Conservation (phyloP, 2,113 vertebrate species). For the Pterocles gutturalis region DNA sequence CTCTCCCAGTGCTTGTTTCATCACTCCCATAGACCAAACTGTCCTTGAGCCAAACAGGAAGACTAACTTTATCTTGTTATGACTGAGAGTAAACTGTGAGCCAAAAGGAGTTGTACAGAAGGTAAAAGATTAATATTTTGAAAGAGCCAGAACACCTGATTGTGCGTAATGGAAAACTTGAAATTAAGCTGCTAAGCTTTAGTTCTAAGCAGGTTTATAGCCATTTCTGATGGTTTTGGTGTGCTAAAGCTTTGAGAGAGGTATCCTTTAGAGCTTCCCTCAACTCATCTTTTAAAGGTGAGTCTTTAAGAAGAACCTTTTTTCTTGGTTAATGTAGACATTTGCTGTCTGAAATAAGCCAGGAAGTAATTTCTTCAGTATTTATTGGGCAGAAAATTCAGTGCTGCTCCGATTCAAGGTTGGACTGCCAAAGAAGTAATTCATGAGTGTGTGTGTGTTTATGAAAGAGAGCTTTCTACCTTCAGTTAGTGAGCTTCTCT, state of each 20-base stretch:
- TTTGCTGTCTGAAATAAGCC: conserved; percentile 8
- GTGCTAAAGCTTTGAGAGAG: background rate
- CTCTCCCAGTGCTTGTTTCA: background rate
- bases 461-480: conserved; percentile 38
- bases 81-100: background rate
- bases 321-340: background rate
- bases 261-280: background rate
- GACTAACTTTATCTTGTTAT: background rate
- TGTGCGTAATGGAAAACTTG: background rate
- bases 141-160: background rate
- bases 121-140: background rate
- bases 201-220: background rate
- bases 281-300: background rate
- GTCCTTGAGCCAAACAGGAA: background rate
- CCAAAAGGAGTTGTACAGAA: background rate
- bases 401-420: conserved; percentile 16
- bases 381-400: conserved; percentile 13
- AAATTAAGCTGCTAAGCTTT: background rate
- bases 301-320: background rate
- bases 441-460: background rate
- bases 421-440: background rate
- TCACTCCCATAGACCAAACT: background rate
- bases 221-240: background rate
- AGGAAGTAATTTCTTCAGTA: background rate
- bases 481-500: background rate